Base-by-base conservation (phyloP, 2,888 invertebrate species). In the Thysanoteuthis rhombus region DNA sequence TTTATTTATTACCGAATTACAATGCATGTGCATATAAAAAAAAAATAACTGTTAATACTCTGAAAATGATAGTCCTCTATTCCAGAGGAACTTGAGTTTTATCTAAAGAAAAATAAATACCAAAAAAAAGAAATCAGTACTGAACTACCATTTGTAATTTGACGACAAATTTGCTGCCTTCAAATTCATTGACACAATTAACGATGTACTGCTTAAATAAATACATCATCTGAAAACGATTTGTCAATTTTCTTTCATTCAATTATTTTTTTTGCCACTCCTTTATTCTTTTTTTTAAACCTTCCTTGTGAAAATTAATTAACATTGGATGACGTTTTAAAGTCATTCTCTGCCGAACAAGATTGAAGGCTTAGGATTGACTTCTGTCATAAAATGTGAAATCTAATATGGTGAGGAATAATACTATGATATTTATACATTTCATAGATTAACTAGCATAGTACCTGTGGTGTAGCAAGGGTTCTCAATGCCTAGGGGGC, bases 131-230 rank as follows among this genome's bases (percentile, higher is more conserved):
- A 75, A n/a, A 75, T 75, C 75, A 75, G 75, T 75, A 75, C 75
- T 75, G 75, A 75, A 75, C 75, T 75, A 75, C 75, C 75, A 75
- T 75, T 75, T 75, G 75, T 75, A 75, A 75, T 75, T 75, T 75
- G 75, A 75, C 75, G 75, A 75, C 75, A 75, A 75, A 75, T 75
- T 75, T 75, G 75, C 36, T 75, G 75, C 75, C 75, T 75, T 75
- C 75, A 75, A 75, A 75, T 75, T 75, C 75, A 75, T 75, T 75
- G 75, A 75, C n/a, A 75, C 19, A n/a, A n/a, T 75, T 75, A 75
- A 75, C 75, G 75, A 75, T 75, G 75, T 75, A 75, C 75, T 75
- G 75, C 75, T 75, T 75, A n/a, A 75, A 75, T 75, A 75, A 75
- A 75, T 36, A 36, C 75, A 75, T 75, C 75, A 75, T 75, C 75